Percentiles rank a stretch among this genome's conserved stretches.
Evolutionary conservation across 2,888 invertebrate species (phyloP).

Genomic region (Xestia rhomboidea): DNA sequence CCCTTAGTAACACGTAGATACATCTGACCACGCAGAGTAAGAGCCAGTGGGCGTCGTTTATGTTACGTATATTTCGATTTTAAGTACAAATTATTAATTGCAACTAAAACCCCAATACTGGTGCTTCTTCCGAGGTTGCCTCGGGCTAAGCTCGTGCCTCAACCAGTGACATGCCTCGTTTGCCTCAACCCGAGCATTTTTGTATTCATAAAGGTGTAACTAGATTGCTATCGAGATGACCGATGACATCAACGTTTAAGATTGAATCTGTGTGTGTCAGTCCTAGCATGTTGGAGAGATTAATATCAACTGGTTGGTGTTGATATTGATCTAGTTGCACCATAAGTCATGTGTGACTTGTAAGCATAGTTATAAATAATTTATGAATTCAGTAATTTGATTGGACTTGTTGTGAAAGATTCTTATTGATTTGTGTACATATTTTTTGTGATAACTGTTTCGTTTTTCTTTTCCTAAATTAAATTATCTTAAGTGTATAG

Average conservation of each 20-base stretch:
- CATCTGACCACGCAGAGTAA: constrained; percentile 50
- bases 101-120: constrained; percentile 12
- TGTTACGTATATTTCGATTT: constrained; percentile 23
- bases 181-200: constrained; percentile 6
- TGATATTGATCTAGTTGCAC: constrained; percentile 6
- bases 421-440: constrained; percentile 62
- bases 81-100: constrained; percentile 55
- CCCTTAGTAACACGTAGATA: neutral
- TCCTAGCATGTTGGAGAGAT: neutral
- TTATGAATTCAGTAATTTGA: constrained; percentile 29
- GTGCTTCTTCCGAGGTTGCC: neutral
- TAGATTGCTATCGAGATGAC: neutral
- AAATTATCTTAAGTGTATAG: constrained; percentile 58
- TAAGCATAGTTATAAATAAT: constrained; percentile 33
- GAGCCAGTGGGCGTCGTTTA: constrained; percentile 6
- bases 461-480: constrained; percentile 60
- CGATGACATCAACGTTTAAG: constrained; percentile 2
- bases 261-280: neutral
- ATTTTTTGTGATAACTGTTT: constrained; percentile 57
- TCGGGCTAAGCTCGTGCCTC: neutral
- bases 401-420: constrained; percentile 41
- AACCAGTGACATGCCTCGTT: constrained; percentile 1
- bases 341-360: constrained; percentile 4
- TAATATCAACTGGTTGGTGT: neutral
- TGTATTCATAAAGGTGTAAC: neutral